These are phyloP conservation scores for Aix galericulata DNA, from an alignment of 2,113 vertebrate species.

Conservation along the genomic window DNA sequence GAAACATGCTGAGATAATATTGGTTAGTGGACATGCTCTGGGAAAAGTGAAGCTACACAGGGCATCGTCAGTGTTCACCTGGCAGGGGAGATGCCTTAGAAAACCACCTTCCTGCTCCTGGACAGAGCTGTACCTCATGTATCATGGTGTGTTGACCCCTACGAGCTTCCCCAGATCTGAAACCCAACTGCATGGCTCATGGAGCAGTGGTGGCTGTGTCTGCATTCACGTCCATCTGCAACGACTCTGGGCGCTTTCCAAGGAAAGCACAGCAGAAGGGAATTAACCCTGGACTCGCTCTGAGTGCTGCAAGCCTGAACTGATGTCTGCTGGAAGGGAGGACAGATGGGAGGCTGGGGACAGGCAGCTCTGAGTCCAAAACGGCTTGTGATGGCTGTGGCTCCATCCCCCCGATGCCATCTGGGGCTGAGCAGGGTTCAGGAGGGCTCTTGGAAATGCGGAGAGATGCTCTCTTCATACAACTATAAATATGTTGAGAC, in stretches of 20 bases:
- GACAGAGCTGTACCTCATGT: background rate
- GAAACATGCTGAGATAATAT: background rate
- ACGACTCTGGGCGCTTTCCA: background rate
- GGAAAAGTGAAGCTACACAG: background rate
- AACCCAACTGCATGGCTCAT: background rate
- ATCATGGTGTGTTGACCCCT: background rate
- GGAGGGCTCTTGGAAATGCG: background rate
- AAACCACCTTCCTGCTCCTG: background rate
- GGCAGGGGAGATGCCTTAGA: background rate
- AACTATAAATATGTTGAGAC: too few relatives aligned
- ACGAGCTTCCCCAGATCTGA: background rate
- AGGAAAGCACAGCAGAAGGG: background rate
- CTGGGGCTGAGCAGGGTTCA: background rate
- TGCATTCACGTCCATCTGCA: background rate
- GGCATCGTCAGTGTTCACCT: rapidly evolving
- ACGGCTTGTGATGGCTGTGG: background rate
- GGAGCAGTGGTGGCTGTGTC: background rate
- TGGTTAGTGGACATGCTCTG: background rate
- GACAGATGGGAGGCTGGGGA: background rate
- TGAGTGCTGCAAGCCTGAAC: background rate
- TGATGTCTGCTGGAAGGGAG: background rate
- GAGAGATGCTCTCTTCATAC: too few relatives aligned
- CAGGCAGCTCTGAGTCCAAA: background rate
- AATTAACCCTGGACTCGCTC: background rate
- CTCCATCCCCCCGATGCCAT: background rate